Conservation (phyloP, 1,140 invertebrate genomes). For the Theocolax elegans region DNA sequence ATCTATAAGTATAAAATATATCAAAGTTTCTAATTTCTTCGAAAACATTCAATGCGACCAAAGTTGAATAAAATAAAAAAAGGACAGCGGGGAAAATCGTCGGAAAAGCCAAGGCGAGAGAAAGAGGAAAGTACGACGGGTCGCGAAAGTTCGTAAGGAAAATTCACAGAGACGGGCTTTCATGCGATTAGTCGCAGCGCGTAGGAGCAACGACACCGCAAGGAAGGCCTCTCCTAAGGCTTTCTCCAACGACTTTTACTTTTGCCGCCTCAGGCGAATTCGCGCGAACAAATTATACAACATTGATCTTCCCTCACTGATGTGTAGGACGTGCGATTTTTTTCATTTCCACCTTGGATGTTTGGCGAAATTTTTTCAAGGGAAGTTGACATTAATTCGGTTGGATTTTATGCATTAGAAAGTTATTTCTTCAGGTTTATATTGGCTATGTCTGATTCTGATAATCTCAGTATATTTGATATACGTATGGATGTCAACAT, state of each 20-base stretch:
- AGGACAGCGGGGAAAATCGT: neutral
- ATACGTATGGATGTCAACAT: no score
- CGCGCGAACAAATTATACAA: conserved; percentile 42
- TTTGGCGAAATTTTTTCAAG: no score
- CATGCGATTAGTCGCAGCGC: neutral
- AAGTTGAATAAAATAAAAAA: neutral
- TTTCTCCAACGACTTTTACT: conserved; percentile 66
- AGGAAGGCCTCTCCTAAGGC: conserved; percentile 9
- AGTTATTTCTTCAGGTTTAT: no score
- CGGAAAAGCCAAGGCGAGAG: neutral
- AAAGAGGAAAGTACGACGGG: conserved; percentile 24
- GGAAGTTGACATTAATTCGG: no score
- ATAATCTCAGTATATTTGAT: no score
- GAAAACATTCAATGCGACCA: neutral
- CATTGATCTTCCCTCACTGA: no score
- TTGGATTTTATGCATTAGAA: no score
- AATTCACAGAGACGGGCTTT: neutral
- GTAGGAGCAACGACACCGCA: conserved; percentile 11
- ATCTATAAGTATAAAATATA: neutral
- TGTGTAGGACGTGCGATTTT: no score
- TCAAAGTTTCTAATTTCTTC: neutral
- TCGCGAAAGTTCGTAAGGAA: no score
- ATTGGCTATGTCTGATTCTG: no score
- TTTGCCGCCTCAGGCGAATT: conserved; percentile 60
- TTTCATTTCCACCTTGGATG: no score